phyloP scores from a whole-genome alignment of 2,888 invertebrate genomes.

The Trisateles emortualis region DNA sequence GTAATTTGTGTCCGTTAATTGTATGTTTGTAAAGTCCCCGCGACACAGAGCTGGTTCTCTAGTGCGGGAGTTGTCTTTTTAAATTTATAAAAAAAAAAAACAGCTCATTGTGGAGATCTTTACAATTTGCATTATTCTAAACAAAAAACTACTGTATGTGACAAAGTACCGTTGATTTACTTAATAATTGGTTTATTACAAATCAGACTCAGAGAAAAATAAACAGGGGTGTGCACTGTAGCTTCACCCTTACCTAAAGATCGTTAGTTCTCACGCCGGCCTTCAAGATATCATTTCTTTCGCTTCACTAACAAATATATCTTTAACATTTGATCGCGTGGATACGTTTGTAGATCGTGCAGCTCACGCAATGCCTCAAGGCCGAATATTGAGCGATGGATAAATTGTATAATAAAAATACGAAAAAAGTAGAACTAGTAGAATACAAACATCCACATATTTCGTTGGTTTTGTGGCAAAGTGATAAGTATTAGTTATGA shows the following conservation, averaged over 20 bases:
- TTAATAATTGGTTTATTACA: too few relatives aligned
- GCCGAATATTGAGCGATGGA: slow-evolving; percentile 36
- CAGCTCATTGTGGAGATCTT: too few relatives aligned
- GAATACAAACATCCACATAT: slow-evolving; percentile 25
- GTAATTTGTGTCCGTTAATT: too few relatives aligned
- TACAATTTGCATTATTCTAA: too few relatives aligned
- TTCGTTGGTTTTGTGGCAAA: slow-evolving; percentile 8
- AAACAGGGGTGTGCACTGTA: background rate
- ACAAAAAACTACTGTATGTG: too few relatives aligned
- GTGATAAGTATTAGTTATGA: slow-evolving; percentile 2
- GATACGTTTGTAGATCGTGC: slow-evolving; percentile 21
- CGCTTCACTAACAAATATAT: slow-evolving; percentile 17
- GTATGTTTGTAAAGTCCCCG: too few relatives aligned
- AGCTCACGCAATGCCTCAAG: slow-evolving; percentile 40
- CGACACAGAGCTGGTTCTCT: too few relatives aligned
- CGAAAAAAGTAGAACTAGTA: slow-evolving; percentile 15
- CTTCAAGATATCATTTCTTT: slow-evolving; percentile 10
- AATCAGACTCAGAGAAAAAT: too few relatives aligned
- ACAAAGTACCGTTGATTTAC: too few relatives aligned
- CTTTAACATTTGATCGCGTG: slow-evolving; percentile 34
- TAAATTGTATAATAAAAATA: slow-evolving; percentile 29
- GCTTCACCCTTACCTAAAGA: background rate
- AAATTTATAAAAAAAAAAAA: too few relatives aligned
- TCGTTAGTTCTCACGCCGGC: slow-evolving; percentile 8
- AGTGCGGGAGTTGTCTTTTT: too few relatives aligned